Evolutionary conservation across 2,113 vertebrate species (phyloP), one percentile per base, ranked within the genome.

Genomic region (Salvator merianae): DNA sequence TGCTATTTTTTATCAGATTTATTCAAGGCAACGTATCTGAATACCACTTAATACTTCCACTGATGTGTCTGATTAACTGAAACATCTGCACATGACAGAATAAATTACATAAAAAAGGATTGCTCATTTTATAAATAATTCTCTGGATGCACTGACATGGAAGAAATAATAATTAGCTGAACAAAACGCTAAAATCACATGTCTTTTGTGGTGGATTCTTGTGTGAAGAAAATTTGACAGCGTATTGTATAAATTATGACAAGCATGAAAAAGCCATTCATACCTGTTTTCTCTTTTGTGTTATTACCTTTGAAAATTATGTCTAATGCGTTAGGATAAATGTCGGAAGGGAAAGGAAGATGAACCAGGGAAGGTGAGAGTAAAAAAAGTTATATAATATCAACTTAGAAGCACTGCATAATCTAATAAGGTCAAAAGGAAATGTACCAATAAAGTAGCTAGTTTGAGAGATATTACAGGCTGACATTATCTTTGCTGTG

Each of bases 41-140:
- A 89, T 81, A 79, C 62, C 85, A 72, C 88, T 86, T 75, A 73
- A 69, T 77, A 82, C 84, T 90, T 88, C 75, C 77, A 24, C 62
- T 75, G 24, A 34, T 69, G 83, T 82, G 84, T 89, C 30, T 77
- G 47, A 90, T 88, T 90, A 80, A 76, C 62, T 38, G 43, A 86
- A 88, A 83, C 9, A 88, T 75, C 77, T 80, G 68, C 65, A 87
- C 82, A 82, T 55, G 20, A 26, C 62, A 86, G 43, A 32, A 78
- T 38, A 91, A 77, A 89, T 88, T 78, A 85, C 34, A 22, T 55
- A 72, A 77, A 20, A 32, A 18, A 34, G n/a, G 68, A 18, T 30
- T 76, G 36, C 77, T 66, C 69, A 79, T 81, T 84, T 86, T 66
- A 81, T 77, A 88, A 87, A 85, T 47, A 87, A 84, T 40, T 82